phyloP scores from a whole-genome alignment of 2,113 vertebrate genomes.

The Steatornis caripensis region DNA sequence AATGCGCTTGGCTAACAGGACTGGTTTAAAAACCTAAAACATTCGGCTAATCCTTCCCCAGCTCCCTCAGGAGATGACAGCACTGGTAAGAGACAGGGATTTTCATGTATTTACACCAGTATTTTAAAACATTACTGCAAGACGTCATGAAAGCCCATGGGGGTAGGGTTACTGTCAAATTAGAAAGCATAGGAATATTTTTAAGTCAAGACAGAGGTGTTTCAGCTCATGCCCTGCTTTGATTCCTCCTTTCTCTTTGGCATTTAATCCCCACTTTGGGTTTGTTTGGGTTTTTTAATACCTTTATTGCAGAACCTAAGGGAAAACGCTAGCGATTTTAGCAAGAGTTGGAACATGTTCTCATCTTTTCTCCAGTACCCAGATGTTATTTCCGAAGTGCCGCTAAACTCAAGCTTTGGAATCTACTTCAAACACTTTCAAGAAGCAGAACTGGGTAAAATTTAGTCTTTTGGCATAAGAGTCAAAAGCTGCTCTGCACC shows the following conservation, averaged over 20 bases:
- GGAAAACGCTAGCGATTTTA: not conserved
- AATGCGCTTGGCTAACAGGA: not conserved
- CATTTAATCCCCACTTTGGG: not conserved
- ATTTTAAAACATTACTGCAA: not conserved
- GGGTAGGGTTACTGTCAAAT: not conserved
- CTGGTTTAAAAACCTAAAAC: not conserved
- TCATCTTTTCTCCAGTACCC: not conserved
- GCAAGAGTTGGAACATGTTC: accelerated
- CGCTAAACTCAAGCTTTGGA: not conserved
- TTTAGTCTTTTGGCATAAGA: not conserved
- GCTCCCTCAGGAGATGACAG: not conserved
- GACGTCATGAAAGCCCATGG: not conserved
- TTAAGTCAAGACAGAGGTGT: not conserved
- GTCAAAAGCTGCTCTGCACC: not conserved
- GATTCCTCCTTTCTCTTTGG: not conserved
- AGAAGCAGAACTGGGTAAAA: not conserved
- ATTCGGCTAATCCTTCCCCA: not conserved
- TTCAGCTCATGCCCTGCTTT: not conserved
- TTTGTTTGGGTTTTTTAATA: not conserved
- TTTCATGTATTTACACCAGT: accelerated
- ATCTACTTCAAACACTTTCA: not conserved
- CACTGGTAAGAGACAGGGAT: not conserved
- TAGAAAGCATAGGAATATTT: not conserved
- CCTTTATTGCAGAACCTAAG: not conserved
- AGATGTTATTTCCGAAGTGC: not conserved